phyloP scores from a whole-genome alignment of 2,797 vertebrate species.

The Lutjanus argentimaculatus region DNA sequence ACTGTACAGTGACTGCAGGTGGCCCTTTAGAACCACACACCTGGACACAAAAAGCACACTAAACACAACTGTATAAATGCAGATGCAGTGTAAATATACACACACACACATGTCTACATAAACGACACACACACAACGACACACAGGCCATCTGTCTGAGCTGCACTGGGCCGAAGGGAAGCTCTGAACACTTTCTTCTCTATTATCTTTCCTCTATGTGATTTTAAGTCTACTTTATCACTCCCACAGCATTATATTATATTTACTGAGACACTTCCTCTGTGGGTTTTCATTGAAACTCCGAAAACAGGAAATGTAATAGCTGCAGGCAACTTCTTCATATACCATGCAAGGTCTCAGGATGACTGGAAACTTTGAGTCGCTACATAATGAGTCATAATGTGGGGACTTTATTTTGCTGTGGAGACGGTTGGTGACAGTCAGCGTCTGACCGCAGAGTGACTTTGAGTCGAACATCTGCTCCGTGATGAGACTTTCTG shows the following conservation, averaged over 20 bases:
- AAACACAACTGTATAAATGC: not conserved
- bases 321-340: conserved; percentile 6
- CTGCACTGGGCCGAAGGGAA: conserved; percentile 3
- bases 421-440: not conserved
- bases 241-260: not conserved
- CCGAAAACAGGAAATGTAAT: conserved; percentile 15
- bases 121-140: conserved; percentile 4
- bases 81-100: not conserved
- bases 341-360: not conserved
- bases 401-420: not conserved
- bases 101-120: not conserved
- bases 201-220: conserved; percentile 2
- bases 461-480: not conserved
- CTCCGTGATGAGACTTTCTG: not conserved
- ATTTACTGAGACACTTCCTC: not conserved
- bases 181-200: not conserved
- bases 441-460: too few species aligned
- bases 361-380: not conserved
- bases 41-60: not conserved
- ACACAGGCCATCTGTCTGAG: conserved; percentile 19
- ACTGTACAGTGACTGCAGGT: not conserved
- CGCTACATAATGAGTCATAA: not conserved
- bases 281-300: conserved; percentile 28
- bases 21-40: not conserved
- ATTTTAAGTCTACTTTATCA: not conserved